Conservation (phyloP, 2,888 invertebrate species). For the Colletes collaris region DNA sequence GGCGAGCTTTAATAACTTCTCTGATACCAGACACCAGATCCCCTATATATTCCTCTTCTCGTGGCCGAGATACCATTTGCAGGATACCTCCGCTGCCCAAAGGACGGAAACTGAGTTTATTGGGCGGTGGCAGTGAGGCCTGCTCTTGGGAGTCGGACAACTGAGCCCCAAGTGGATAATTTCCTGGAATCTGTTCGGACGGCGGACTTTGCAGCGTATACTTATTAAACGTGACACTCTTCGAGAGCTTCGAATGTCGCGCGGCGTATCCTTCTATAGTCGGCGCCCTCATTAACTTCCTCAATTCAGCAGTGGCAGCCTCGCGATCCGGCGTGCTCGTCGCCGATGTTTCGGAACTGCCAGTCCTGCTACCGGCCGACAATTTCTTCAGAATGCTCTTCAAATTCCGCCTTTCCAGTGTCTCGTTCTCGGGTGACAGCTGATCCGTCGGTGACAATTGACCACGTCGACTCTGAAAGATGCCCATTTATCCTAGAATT, state of each 20-base stretch:
- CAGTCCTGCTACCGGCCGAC: constrained; percentile 87
- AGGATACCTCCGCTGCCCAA: constrained; percentile 77
- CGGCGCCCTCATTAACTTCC: constrained; percentile 90
- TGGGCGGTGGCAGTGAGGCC: constrained; percentile 78
- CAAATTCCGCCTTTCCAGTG: constrained; percentile 90
- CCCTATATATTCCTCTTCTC: constrained; percentile 91
- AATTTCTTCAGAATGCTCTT: constrained; percentile 94
- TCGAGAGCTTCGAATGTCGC: constrained; percentile 93
- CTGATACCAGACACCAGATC: constrained; percentile 92
- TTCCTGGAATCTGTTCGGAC: constrained; percentile 75
- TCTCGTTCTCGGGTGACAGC: constrained; percentile 89
- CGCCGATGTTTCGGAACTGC: constrained; percentile 77
- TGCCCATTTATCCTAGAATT: no score
- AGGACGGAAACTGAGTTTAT: constrained; percentile 81
- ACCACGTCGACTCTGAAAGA: constrained; percentile 42
- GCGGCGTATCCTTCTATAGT: constrained; percentile 95
- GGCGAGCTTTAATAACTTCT: constrained; percentile 89
- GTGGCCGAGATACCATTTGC: constrained; percentile 74
- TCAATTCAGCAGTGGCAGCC: constrained; percentile 85
- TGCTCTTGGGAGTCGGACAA: constrained; percentile 70
- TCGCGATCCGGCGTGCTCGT: constrained; percentile 78
- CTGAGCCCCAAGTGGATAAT: constrained; percentile 65
- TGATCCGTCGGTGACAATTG: constrained; percentile 69
- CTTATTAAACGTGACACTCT: constrained; percentile 94
- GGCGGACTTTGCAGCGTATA: constrained; percentile 93